phyloP scores from a whole-genome alignment of 2,113 vertebrate species.

The Callocephalon fimbriatum region DNA sequence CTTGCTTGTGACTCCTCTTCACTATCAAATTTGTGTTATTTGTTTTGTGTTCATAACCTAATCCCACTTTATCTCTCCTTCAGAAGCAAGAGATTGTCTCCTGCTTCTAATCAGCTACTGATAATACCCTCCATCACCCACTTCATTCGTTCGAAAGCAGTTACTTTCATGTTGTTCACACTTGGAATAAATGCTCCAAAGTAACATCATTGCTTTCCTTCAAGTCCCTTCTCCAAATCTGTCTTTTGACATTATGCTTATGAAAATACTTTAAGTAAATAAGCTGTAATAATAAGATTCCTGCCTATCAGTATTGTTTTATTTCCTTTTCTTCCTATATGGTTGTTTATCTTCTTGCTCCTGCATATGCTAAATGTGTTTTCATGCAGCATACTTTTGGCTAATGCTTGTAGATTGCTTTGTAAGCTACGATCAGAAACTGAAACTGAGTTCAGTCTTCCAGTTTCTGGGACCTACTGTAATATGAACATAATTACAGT shows the following conservation, averaged over 20 bases:
- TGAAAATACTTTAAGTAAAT: background rate
- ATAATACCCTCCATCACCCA: conserved; percentile 7
- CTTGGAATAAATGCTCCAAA: conserved; percentile 11
- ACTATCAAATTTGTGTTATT: conserved; percentile 6
- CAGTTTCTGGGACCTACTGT: background rate
- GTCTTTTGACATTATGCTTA: background rate
- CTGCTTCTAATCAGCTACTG: conserved; percentile 26
- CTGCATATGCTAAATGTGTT: accelerated
- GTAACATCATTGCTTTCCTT: background rate
- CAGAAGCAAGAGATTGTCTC: conserved; percentile 32
- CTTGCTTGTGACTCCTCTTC: background rate
- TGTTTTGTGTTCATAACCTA: conserved; percentile 31
- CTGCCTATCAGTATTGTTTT: background rate
- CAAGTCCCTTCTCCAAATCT: background rate
- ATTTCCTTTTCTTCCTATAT: background rate
- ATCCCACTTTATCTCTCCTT: conserved; percentile 41
- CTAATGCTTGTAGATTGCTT: background rate
- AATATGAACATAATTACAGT: background rate
- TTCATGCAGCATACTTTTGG: background rate
- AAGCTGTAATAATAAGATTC: background rate
- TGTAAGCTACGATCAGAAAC: background rate
- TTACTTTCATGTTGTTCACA: background rate
- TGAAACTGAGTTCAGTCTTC: background rate
- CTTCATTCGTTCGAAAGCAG: conserved; percentile 30
- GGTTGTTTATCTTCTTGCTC: background rate